A percentile compares a stretch with the other conserved stretches of the same genome.
These are phyloP conservation scores for Syngnathus floridae DNA, from an alignment of 2,113 vertebrate species.

Conservation along the genomic window DNA sequence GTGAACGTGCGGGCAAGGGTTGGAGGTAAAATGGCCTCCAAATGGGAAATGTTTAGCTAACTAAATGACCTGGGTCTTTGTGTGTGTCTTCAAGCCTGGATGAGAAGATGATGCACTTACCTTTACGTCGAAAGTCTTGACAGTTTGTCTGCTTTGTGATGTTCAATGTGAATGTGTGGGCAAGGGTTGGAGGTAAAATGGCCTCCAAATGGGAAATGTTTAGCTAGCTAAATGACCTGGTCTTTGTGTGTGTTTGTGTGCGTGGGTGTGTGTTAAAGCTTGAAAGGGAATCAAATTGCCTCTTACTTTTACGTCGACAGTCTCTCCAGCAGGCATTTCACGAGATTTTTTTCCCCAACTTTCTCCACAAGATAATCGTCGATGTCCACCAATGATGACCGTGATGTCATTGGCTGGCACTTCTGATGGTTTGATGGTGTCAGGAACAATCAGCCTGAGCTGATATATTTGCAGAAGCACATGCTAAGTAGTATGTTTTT, in stretches of 20 bases:
- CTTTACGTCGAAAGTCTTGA: too few species aligned
- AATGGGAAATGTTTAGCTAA: background rate
- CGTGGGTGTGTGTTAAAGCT: too few species aligned
- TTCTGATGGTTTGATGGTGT: too few species aligned
- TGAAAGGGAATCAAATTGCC: background rate
- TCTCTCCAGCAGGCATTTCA: background rate
- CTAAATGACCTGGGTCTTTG: background rate
- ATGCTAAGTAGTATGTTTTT: too few species aligned
- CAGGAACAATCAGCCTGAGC: too few species aligned
- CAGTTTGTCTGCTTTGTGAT: too few species aligned
- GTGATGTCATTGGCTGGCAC: background rate
- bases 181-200: background rate
- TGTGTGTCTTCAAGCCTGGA: background rate
- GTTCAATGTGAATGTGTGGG: too few species aligned
- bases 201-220: background rate
- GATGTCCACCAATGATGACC: background rate
- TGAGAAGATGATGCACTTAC: too few species aligned
- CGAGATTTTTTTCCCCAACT: background rate
- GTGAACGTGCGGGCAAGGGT: background rate
- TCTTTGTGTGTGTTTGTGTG: background rate
- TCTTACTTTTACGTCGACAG: background rate
- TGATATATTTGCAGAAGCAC: too few species aligned
- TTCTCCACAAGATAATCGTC: background rate
- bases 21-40: background rate
- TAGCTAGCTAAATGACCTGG: background rate